A percentile compares a stretch with the other conserved stretches of the same genome.
phyloP scores from a whole-genome alignment of 1,140 invertebrate species.

The Hyles vespertilio region DNA sequence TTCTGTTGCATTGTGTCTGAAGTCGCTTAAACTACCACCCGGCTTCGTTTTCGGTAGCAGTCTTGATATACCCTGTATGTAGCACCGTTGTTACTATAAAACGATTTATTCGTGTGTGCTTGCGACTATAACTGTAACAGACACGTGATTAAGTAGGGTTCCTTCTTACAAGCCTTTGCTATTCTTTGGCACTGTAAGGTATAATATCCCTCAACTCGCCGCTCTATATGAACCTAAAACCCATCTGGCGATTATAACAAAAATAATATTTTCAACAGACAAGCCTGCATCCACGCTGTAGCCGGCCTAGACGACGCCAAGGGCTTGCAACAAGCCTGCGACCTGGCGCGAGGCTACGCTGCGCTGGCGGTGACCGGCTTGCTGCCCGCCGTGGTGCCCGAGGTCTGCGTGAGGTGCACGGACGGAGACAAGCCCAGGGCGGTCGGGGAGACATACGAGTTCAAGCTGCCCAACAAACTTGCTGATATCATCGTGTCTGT shows the following conservation, averaged over 20 bases:
- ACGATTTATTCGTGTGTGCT: too few relatives aligned
- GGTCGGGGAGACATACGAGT: conserved; percentile 78
- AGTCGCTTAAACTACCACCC: too few relatives aligned
- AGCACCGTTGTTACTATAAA: too few relatives aligned
- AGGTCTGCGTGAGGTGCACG: conserved; percentile 79
- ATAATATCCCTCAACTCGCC: too few relatives aligned
- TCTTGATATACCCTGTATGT: too few relatives aligned
- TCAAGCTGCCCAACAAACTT: conserved; percentile 81
- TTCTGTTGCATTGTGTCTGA: too few relatives aligned
- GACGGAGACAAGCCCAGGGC: conserved; percentile 73
- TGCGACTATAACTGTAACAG: too few relatives aligned
- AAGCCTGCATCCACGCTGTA: conserved; percentile 80
- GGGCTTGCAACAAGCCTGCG: conserved; percentile 74
- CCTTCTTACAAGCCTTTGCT: too few relatives aligned
- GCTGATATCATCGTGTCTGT: conserved; percentile 85
- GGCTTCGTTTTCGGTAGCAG: too few relatives aligned
- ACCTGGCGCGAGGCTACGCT: conserved; percentile 78
- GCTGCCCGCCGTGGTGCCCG: conserved; percentile 76
- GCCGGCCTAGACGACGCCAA: conserved; percentile 58
- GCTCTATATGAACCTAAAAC: neutral
- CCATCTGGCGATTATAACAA: neutral
- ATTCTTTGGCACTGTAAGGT: too few relatives aligned
- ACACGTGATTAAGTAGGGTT: too few relatives aligned
- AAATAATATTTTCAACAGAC: conserved; percentile 65
- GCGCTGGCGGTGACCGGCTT: conserved; percentile 75